Percentiles rank a stretch among this genome's conserved stretches.
phyloP scores from a whole-genome alignment of 2,113 vertebrate species.

The Podarcis muralis region DNA sequence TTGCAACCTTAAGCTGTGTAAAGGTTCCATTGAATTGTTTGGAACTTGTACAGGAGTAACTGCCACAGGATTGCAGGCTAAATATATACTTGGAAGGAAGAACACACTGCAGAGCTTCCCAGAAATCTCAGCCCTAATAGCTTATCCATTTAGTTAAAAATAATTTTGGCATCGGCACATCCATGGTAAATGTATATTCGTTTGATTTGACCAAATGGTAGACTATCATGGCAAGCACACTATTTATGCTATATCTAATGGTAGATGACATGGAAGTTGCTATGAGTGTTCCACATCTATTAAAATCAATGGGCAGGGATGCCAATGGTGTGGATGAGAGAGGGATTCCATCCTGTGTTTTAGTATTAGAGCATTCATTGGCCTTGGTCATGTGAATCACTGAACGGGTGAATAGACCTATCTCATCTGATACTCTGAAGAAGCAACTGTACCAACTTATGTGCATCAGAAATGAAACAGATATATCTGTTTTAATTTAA shows the following conservation, averaged over 20 bases:
- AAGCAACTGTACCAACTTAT: not conserved
- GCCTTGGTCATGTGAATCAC: not conserved
- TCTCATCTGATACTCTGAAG: not conserved
- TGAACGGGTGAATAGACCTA: not conserved
- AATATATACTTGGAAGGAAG: not conserved
- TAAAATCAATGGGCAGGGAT: not conserved
- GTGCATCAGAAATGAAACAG: not conserved
- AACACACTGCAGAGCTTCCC: not conserved
- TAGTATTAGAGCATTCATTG: not conserved
- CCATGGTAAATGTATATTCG: not conserved
- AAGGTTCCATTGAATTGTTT: not conserved
- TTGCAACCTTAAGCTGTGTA: not conserved
- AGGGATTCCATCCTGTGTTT: not conserved
- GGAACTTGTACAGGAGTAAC: not conserved
- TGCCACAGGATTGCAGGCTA: not conserved
- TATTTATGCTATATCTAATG: not conserved
- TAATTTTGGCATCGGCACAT: too few relatives aligned
- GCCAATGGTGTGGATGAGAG: not conserved
- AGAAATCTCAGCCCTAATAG: not conserved
- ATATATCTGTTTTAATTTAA: not conserved
- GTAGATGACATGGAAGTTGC: not conserved
- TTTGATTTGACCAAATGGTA: not conserved
- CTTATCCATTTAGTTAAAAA: not conserved
- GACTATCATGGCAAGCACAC: not conserved
- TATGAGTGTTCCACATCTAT: not conserved